Evolutionary conservation across 2,113 vertebrate species (phyloP), one percentile per base, ranked within the genome.

Genomic region (Rallus limicola): DNA sequence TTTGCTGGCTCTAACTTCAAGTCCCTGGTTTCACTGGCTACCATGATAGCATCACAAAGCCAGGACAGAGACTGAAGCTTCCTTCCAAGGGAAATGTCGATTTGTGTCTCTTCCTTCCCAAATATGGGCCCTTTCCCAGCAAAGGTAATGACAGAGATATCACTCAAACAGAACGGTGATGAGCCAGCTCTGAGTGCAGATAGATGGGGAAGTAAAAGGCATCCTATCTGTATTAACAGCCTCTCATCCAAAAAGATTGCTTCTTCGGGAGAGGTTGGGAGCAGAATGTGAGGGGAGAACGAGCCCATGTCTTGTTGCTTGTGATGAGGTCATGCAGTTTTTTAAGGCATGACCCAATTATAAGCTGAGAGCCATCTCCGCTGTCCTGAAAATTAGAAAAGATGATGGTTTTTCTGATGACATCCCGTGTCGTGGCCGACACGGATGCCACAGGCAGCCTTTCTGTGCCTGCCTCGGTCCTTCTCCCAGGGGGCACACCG

Each of bases 271-370:
- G 55, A 82, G 72, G 75, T 69, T 0, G 0, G 50, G 87, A 44
- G 71, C 88, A 64, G 84, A 64, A 90, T 63, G 55, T 24, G 36
- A 72, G 29, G 44, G 68, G 36, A 88, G 69, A 92, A 82, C 0
- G 12, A 81, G 59, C 69, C 77, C 19, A 25, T 60, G 52, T 31
- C 86, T 80, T 56, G 17, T 24, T 90, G 77, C 79, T 93, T 48
- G 56, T 0, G 10, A 94, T 95, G 94, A 94, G 77, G 80, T 92
- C 84, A 81, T 81, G 53, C 53, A 65, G 59, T 65, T 64, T 89
- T 96, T 84, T 21, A 78, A 88, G 86, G 53, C 40, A 59, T 85
- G 85, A 97, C 94, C 86, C 86, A 95, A 42, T 97, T 97, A 93
- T 56, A 63, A 94, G 82, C 56, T 2, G 10, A 86, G 33, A 85